A percentile compares a stretch with the other conserved stretches of the same genome.
Conservation (phyloP, 1,140 invertebrate genomes). For the Leptinotarsa lineolata region DNA sequence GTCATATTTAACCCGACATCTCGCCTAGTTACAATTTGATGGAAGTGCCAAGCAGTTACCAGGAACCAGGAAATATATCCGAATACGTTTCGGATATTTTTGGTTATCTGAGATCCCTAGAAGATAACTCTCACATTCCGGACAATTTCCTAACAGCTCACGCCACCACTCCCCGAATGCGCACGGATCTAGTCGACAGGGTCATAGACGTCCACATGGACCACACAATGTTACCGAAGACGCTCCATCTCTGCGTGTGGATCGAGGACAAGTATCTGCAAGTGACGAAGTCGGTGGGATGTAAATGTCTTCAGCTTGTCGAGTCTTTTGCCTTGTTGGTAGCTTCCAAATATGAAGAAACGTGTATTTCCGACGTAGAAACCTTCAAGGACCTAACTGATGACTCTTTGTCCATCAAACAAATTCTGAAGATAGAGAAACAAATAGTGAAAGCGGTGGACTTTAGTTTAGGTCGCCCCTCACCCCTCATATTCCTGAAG, state of each 20-base stretch:
- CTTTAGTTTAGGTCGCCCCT: conserved; percentile 83
- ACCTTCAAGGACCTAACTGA: conserved; percentile 95
- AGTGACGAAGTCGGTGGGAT: conserved; percentile 59
- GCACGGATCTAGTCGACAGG: conserved; percentile 90
- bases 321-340: conserved; percentile 90
- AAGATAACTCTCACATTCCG: conserved; percentile 67
- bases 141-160: conserved; percentile 69
- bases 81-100: conserved; percentile 88
- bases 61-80: too few relatives aligned
- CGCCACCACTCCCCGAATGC: conserved; percentile 81
- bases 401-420: conserved; percentile 59
- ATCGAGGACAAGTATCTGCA: conserved; percentile 92
- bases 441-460: conserved; percentile 75
- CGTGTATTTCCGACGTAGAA: conserved; percentile 81
- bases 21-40: too few relatives aligned
- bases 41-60: too few relatives aligned
- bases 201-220: conserved; percentile 88
- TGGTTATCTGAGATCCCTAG: conserved; percentile 73
- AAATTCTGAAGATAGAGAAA: conserved; percentile 73
- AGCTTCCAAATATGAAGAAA: conserved; percentile 95
- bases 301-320: conserved; percentile 82
- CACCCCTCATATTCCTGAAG: conserved; percentile 87
- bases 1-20: too few relatives aligned
- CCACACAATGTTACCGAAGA: conserved; percentile 86
- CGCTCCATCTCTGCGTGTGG: conserved; percentile 85